phyloP scores from a whole-genome alignment of 2,888 invertebrate species.

The Osmoderma eremita region DNA sequence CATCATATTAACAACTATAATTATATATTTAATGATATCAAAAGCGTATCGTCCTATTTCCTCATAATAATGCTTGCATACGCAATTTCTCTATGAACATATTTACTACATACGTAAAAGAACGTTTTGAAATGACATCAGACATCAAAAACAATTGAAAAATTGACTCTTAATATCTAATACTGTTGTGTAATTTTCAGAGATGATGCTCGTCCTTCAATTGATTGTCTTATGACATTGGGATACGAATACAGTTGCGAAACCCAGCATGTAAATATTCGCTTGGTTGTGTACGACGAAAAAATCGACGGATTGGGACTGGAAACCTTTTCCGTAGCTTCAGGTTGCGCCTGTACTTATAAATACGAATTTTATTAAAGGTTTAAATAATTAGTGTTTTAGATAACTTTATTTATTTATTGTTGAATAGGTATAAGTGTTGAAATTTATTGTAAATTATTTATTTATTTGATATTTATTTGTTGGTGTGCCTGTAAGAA shows the following conservation, averaged over 20 bases:
- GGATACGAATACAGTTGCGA: conserved; percentile 29
- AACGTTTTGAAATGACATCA: not conserved
- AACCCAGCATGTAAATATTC: conserved; percentile 31
- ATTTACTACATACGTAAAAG: too few species aligned
- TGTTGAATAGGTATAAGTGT: not conserved
- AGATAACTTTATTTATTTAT: conserved; percentile 1
- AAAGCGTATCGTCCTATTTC: too few species aligned
- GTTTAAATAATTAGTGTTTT: not conserved
- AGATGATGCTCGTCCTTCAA: conserved; percentile 11
- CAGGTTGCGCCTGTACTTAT: conserved; percentile 40
- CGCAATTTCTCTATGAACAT: too few species aligned
- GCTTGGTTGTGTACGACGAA: conserved; percentile 37
- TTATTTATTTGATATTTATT: too few species aligned
- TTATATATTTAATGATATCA: not conserved
- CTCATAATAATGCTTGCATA: too few species aligned
- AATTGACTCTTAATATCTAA: not conserved
- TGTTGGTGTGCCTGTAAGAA: too few species aligned
- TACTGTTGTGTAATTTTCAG: conserved; percentile 16
- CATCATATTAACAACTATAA: not conserved
- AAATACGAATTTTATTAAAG: not conserved
- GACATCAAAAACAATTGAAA: not conserved
- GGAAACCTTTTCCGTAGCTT: conserved; percentile 33
- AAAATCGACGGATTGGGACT: conserved; percentile 5
- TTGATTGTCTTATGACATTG: conserved; percentile 6
- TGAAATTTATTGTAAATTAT: not conserved